phyloP scores from a whole-genome alignment of 2,113 vertebrate genomes.

The Prinia subflava region DNA sequence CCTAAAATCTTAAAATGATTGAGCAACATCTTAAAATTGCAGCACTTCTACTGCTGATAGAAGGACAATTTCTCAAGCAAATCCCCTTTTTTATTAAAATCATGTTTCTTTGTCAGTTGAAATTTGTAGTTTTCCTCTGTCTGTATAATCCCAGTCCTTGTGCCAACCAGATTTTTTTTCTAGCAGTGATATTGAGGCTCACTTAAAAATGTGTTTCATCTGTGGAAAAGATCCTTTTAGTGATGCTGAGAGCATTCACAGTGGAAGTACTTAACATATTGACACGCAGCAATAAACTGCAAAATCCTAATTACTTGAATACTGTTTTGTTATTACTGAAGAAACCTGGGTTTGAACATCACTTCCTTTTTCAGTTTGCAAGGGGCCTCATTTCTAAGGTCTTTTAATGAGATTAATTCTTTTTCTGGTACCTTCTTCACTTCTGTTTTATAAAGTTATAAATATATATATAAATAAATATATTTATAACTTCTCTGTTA shows the following conservation, averaged over 20 bases:
- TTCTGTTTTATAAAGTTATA: background rate
- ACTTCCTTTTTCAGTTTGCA: background rate
- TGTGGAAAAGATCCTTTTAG: background rate
- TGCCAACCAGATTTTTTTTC: background rate
- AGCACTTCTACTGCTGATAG: background rate
- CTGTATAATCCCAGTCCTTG: background rate
- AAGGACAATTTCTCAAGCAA: background rate
- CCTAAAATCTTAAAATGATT: conserved; percentile 18
- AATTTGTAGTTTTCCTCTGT: background rate
- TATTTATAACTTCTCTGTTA: background rate
- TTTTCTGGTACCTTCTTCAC: background rate
- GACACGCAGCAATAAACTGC: background rate
- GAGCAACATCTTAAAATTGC: conserved; percentile 16
- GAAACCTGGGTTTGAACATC: background rate
- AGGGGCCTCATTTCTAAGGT: background rate
- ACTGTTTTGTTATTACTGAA: background rate
- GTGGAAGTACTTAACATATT: background rate
- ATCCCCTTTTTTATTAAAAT: conserved; percentile 12
- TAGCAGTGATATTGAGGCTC: background rate
- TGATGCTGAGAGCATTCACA: background rate
- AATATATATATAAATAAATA: no score
- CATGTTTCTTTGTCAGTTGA: background rate
- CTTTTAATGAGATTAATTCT: background rate
- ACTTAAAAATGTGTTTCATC: background rate
- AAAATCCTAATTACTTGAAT: background rate